These are phyloP conservation scores for Aelia acuminata DNA, from an alignment of 2,888 invertebrate species.

Conservation along the genomic window DNA sequence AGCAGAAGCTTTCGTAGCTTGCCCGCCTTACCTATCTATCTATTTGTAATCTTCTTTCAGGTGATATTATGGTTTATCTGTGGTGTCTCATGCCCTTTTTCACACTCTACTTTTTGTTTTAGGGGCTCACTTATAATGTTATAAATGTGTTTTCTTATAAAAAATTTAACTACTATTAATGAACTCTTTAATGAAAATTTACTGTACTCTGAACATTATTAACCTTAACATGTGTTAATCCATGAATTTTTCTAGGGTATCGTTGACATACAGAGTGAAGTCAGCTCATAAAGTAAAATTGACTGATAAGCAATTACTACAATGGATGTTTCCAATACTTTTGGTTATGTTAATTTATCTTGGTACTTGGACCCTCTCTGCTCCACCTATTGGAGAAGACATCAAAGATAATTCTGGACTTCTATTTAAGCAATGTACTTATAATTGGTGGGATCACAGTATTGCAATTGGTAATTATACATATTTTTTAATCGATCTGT, in stretches of 20 bases:
- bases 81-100: too few species aligned
- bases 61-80: too few species aligned
- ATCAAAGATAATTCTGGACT: slow-evolving; percentile 83
- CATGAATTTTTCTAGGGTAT: slow-evolving; percentile 77
- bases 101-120: too few species aligned
- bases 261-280: slow-evolving; percentile 92
- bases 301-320: slow-evolving; percentile 91
- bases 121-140: too few species aligned
- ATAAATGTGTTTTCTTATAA: too few species aligned
- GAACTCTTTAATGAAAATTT: too few species aligned
- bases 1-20: too few species aligned
- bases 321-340: slow-evolving; percentile 94
- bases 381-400: slow-evolving; percentile 85
- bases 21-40: too few species aligned
- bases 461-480: slow-evolving; percentile 81
- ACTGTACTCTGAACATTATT: too few species aligned
- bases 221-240: background rate
- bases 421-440: slow-evolving; percentile 90
- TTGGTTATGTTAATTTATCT: slow-evolving; percentile 90
- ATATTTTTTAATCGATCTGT: background rate
- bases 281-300: slow-evolving; percentile 93
- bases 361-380: slow-evolving; percentile 91
- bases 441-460: slow-evolving; percentile 96
- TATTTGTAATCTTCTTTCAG: too few species aligned
- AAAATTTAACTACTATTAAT: too few species aligned